Evolutionary conservation across 2,797 vertebrate genomes (phyloP), one percentile per base, ranked within the genome.

Genomic region (Anguilla megastoma): DNA sequence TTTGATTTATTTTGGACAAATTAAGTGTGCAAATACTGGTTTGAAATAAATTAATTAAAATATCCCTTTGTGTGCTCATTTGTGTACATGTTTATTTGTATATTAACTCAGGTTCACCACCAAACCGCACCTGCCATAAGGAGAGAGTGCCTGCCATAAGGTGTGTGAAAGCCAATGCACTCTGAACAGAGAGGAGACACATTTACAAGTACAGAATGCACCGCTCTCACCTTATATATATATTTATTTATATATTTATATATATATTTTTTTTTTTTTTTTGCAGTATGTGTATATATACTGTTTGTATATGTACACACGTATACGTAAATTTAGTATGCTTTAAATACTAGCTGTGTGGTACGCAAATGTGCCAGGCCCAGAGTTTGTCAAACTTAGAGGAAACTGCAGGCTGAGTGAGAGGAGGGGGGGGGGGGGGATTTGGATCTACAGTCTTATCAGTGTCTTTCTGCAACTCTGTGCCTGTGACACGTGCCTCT

Each of bases 1-100:
- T 66, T 12, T n/a, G 30, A 10, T 76, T 36, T 41, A 76, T 76
- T 76, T 76, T 76, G 18, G 74, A 76, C 74, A 76, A 76, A 76
- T 18, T n/a, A 71, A 30, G 69, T 66, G 5, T 66, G 27, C 27
- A 76, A 41, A 36, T 18, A 76, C 36, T 36, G 74, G 74, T 36
- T 76, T 36, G 2, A 41, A 41, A 41, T 76, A 76, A 76, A 71
- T 71, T 6, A 33, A 27, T 21, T 41, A 76, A 76, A 41, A 36
- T 41, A 76, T 36, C 7, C 16, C 4, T 36, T 33, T 76, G 69
- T 71, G 69, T 33, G n/a, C 60, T 71, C 21, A 30, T 71, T 71
- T 71, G 27, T 12, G n/a, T 71, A 71, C 7, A 10, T 71, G 69
- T 71, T 7, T 8, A 6, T 27, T 71, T 2, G 12, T 60, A 60